Evolutionary conservation across 2,888 invertebrate species (phyloP), one percentile per base, ranked within the genome.

Genomic region (Caenorhabditis sp.): DNA sequence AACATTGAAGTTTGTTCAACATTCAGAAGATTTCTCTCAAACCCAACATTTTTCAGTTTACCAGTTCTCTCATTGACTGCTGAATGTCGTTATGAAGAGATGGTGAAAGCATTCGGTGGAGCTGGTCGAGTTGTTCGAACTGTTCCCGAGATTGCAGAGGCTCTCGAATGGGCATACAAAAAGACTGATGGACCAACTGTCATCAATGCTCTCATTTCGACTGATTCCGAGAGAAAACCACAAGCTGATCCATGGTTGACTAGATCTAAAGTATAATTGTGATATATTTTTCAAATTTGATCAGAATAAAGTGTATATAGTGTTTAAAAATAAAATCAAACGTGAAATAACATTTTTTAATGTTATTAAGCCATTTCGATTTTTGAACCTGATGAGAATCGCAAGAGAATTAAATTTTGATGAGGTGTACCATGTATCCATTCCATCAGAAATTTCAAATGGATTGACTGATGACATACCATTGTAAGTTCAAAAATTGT

Each of bases 191-290:
- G 91, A 69, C 95, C 95, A 0, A 92, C 92, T 74, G 92, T 97
- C 79, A 93, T 97, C 81, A 97, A 97, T 88, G 92, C 95, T 26
- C 91, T 94, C 85, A 97, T 97, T 65, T 92, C 92, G 88, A 94
- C 95, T 3, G 91, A 92, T 75, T 93, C 96, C 17, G 94, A 93
- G 88, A 92, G 96, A 77, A 96, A 95, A 89, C 92, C 93, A 50
- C 97, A 97, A 90, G 91, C 93, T 21, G 95, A 94, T 88, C 92
- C 91, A 87, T 95, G 95, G 95, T 90, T 95, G 5, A 95, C 95
- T 0, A 93, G 94, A 89, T 94, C 95, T 6, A 95, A 95, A 62
- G 78, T 81, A 74, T 83, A 68, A 77, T 43, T 43, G 43, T 43
- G 43, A 43, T 43, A 43, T 43, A n/a, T n/a, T n/a, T 43, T 43